Evolutionary conservation across 2,797 vertebrate genomes (phyloP).

Genomic region (Todus mexicanus): DNA sequence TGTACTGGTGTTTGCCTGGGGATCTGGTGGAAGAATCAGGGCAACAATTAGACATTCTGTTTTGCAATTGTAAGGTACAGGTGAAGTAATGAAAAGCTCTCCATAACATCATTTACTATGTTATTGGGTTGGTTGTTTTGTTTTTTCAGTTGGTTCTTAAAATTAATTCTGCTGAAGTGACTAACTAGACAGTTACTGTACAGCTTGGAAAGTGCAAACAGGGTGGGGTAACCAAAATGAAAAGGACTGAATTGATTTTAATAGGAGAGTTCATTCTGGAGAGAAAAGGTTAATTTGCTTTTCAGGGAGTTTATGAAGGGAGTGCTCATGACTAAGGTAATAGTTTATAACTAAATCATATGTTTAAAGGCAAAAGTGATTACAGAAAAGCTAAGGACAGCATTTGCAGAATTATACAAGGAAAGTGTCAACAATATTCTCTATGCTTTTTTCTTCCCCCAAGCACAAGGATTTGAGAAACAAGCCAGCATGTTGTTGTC

Average conservation of each 20-base stretch:
- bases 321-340: slow-evolving; percentile 51
- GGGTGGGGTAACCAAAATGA: slow-evolving; percentile 47
- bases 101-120: slow-evolving; percentile 40
- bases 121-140: background rate
- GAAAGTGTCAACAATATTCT: slow-evolving; percentile 13
- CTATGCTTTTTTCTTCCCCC: slow-evolving; percentile 38
- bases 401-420: slow-evolving; percentile 30
- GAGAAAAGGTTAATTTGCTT: slow-evolving; percentile 77
- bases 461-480: slow-evolving; percentile 37
- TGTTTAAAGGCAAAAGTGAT: slow-evolving; percentile 68
- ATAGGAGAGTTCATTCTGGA: slow-evolving; percentile 61
- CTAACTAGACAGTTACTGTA: slow-evolving; percentile 48
- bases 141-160: slow-evolving; percentile 62
- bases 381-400: slow-evolving; percentile 51
- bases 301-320: slow-evolving; percentile 68
- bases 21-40: background rate
- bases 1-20: background rate
- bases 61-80: slow-evolving; percentile 47
- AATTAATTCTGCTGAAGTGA: slow-evolving; percentile 66
- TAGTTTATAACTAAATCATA: slow-evolving; percentile 71
- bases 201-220: slow-evolving; percentile 52
- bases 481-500: background rate
- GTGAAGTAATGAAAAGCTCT: slow-evolving; percentile 51
- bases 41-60: slow-evolving; percentile 1
- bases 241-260: slow-evolving; percentile 70